These are phyloP conservation scores for Macroramphosus scolopax DNA, from an alignment of 2,797 vertebrate genomes.

Conservation along the genomic window DNA sequence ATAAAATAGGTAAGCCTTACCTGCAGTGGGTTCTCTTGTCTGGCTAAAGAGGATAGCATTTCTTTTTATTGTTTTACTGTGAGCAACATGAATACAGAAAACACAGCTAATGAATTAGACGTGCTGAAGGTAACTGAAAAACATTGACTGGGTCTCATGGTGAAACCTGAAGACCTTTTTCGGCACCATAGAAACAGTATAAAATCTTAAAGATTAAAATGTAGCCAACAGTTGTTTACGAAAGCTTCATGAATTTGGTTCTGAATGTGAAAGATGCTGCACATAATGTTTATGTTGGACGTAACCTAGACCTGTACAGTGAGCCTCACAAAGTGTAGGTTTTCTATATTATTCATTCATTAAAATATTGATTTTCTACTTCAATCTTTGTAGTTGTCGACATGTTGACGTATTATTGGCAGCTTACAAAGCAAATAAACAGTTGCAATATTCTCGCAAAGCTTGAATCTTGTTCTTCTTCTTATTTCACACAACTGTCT, in stretches of 20 bases:
- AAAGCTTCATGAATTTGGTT: too few species aligned
- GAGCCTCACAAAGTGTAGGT: neutral
- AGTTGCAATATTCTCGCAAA: constrained; percentile 23
- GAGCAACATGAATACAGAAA: neutral
- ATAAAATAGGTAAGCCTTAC: constrained; percentile 88
- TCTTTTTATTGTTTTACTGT: constrained; percentile 8
- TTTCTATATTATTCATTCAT: too few species aligned
- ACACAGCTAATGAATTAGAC: neutral
- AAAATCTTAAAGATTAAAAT: too few species aligned
- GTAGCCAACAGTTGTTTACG: too few species aligned
- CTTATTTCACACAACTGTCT: constrained; percentile 16
- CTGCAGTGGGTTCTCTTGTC: constrained; percentile 51
- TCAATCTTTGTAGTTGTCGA: constrained; percentile 11
- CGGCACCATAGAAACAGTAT: neutral
- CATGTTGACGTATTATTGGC: constrained; percentile 12
- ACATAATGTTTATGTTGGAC: too few species aligned
- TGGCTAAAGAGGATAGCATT: constrained; percentile 10
- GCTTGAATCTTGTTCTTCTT: constrained; percentile 21
- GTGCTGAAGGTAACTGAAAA: neutral
- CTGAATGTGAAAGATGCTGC: too few species aligned
- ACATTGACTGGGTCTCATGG: neutral
- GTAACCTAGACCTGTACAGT: neutral
- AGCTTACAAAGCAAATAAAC: constrained; percentile 34
- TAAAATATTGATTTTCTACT: neutral
- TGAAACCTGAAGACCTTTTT: neutral